phyloP scores from a whole-genome alignment of 2,113 vertebrate genomes.

The Cnemophilus loriae region DNA sequence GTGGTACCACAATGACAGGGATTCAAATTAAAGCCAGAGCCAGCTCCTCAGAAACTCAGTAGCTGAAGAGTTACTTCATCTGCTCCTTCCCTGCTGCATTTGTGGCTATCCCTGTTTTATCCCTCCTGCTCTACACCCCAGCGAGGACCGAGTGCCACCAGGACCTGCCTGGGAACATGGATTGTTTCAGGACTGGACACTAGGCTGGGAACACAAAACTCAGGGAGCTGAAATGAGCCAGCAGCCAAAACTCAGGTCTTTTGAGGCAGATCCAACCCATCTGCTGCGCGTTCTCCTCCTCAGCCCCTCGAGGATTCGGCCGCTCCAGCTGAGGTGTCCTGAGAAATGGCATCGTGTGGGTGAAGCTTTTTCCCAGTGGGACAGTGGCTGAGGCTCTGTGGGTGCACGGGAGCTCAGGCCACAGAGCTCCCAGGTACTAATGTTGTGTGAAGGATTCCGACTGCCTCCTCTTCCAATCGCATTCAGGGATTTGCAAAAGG shows the following conservation, averaged over 20 bases:
- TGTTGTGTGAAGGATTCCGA: not conserved
- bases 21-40: not conserved
- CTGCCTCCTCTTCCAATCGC: not conserved
- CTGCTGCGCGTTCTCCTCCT: not conserved
- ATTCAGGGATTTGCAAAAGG: not conserved
- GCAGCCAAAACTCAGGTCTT: fast-evolving
- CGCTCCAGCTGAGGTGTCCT: fast-evolving
- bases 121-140: not conserved
- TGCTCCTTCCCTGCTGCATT: not conserved
- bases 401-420: not conserved
- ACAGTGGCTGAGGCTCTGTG: not conserved
- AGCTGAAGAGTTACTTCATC: not conserved
- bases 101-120: not conserved
- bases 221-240: not conserved
- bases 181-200: not conserved
- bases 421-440: not conserved
- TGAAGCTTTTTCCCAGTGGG: not conserved
- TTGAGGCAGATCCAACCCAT: not conserved
- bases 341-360: fast-evolving
- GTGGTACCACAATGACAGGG: fast-evolving
- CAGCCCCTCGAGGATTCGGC: fast-evolving
- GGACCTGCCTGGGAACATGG: not conserved
- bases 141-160: fast-evolving
- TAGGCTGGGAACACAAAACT: not conserved
- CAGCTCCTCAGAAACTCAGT: not conserved